phyloP scores from a whole-genome alignment of 2,888 invertebrate species.

The Plagodis pulveraria region DNA sequence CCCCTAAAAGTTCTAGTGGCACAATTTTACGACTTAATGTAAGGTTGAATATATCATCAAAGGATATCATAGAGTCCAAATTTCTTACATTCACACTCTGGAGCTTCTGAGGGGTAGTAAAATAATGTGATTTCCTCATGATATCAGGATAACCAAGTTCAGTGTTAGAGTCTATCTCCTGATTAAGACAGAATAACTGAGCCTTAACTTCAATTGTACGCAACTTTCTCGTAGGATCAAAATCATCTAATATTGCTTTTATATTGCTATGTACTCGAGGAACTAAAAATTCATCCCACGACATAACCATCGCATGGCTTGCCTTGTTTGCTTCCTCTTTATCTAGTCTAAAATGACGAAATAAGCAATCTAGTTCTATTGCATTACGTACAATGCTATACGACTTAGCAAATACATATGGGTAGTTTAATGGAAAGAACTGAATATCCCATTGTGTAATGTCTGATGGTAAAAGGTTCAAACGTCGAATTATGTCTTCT shows the following conservation, averaged over 20 bases:
- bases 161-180: slow-evolving; percentile 73
- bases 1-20: slow-evolving; percentile 66
- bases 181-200: slow-evolving; percentile 74
- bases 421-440: slow-evolving; percentile 88
- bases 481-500: slow-evolving; percentile 75
- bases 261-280: slow-evolving; percentile 84
- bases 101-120: slow-evolving; percentile 58
- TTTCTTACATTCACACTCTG: slow-evolving; percentile 66
- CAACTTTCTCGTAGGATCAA: slow-evolving; percentile 72
- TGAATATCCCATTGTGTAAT: slow-evolving; percentile 83
- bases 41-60: slow-evolving; percentile 71
- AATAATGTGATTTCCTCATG: slow-evolving; percentile 78
- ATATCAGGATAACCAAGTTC: slow-evolving; percentile 72
- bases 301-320: slow-evolving; percentile 82
- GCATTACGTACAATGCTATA: slow-evolving; percentile 77
- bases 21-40: slow-evolving; percentile 56
- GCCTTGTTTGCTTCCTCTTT: slow-evolving; percentile 76
- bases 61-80: slow-evolving; percentile 72
- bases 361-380: slow-evolving; percentile 87
- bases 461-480: slow-evolving; percentile 74
- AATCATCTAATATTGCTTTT: slow-evolving; percentile 80
- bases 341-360: slow-evolving; percentile 84
- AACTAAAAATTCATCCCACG: slow-evolving; percentile 88
- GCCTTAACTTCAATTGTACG: slow-evolving; percentile 63
- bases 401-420: slow-evolving; percentile 81